Conservation (phyloP, 2,797 vertebrate genomes). For the Sebastolobus alascanus region DNA sequence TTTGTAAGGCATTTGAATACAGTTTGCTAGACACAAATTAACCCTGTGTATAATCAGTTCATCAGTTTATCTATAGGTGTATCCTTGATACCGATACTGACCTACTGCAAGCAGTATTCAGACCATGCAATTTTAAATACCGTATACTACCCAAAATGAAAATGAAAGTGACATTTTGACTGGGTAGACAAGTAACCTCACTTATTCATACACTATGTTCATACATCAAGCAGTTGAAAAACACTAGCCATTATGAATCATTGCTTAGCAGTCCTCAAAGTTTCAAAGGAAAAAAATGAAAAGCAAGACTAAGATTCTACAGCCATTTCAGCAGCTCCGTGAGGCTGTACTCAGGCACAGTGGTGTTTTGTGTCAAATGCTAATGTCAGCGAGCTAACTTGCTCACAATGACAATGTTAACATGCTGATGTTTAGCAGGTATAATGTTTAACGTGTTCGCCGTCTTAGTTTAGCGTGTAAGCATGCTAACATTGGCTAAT, state of each 20-base stretch:
- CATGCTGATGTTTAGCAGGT: not conserved
- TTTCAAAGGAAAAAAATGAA: not conserved
- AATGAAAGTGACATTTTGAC: no score
- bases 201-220: no score
- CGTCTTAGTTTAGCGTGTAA: not conserved
- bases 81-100: not conserved
- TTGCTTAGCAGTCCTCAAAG: not conserved
- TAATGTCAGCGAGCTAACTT: not conserved
- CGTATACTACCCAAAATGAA: no score
- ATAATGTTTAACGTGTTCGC: not conserved
- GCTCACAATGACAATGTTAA: not conserved
- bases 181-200: no score
- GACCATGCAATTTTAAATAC: not conserved
- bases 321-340: not conserved
- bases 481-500: no score
- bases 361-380: not conserved
- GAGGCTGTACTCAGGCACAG: not conserved
- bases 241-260: not conserved
- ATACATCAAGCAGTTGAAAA: not conserved
- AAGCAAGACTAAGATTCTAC: not conserved
- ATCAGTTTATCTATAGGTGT: not conserved
- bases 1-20: not conserved
- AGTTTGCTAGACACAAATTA: not conserved
- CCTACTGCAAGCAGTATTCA: not conserved
- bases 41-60: not conserved